phyloP scores from a whole-genome alignment of 2,113 vertebrate species.

The Ammospiza nelsoni region DNA sequence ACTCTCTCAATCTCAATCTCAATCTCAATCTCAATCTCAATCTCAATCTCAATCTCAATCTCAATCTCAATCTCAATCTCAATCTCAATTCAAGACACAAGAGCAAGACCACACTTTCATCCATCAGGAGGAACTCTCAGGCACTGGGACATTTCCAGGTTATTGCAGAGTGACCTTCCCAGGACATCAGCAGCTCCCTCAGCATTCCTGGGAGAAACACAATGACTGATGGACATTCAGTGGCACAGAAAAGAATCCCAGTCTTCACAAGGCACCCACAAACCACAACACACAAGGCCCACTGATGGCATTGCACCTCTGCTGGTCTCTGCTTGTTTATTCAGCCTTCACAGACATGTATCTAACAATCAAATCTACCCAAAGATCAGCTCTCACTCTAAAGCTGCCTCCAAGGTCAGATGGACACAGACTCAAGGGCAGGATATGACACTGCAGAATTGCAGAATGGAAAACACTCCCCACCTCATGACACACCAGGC shows the following conservation, averaged over 20 bases:
- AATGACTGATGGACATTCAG: neutral
- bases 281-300: fast-evolving
- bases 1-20: fast-evolving
- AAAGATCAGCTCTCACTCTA: fast-evolving
- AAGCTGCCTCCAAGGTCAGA: neutral
- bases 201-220: neutral
- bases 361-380: fast-evolving
- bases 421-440: fast-evolving
- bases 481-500: fast-evolving
- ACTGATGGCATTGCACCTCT: neutral
- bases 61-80: too few species aligned
- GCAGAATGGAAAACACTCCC: fast-evolving
- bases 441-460: neutral
- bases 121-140: too few species aligned
- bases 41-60: too few species aligned
- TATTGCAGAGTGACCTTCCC: fast-evolving
- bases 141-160: fast-evolving
- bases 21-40: too few species aligned
- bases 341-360: neutral
- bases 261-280: too few species aligned
- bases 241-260: fast-evolving
- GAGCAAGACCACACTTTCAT: fast-evolving
- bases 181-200: neutral
- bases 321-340: fast-evolving
- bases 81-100: too few species aligned